Conservation (phyloP, 2,797 vertebrate species). For the Sebastes elongatus region DNA sequence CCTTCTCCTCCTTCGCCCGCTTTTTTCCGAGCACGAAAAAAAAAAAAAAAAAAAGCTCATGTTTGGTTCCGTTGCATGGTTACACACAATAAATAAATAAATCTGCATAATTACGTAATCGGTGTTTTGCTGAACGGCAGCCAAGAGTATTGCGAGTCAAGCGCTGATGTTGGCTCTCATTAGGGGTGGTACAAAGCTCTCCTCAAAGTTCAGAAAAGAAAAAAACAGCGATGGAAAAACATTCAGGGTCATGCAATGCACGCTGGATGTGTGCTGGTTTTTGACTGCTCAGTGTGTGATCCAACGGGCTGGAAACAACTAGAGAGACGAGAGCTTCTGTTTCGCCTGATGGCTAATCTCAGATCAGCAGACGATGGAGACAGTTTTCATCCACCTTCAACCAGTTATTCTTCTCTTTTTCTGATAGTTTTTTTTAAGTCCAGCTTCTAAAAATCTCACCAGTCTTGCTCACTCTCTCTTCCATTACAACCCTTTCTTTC, state of each 20-base stretch:
- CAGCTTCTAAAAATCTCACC: conserved; percentile 23
- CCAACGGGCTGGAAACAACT: conserved; percentile 41
- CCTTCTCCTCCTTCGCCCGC: not conserved
- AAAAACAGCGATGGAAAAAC: conserved; percentile 27
- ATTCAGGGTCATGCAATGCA: conserved; percentile 8
- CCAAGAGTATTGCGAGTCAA: conserved; percentile 39
- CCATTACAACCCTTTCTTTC: conserved; percentile 35
- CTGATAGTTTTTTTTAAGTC: conserved; percentile 11
- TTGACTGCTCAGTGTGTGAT: conserved; percentile 29
- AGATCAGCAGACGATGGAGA: conserved; percentile 40
- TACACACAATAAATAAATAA: conserved; percentile 78
- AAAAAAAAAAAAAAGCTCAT: conserved; percentile 13
- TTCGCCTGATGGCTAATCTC: conserved; percentile 44
- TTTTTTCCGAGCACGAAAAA: conserved; percentile 39
- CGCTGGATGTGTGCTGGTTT: conserved; percentile 16
- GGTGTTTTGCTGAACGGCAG: conserved; percentile 44
- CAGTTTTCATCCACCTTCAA: conserved; percentile 34
- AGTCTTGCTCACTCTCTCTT: conserved; percentile 24
- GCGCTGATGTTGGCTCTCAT: conserved; percentile 42
- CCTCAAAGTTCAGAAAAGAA: conserved; percentile 11
- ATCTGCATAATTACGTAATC: conserved; percentile 75
- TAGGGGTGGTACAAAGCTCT: conserved; percentile 26
- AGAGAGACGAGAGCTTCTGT: conserved; percentile 41
- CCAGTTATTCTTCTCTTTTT: conserved; percentile 21
- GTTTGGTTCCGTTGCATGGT: conserved; percentile 76